Conservation (phyloP, 2,113 vertebrate genomes). For the Channa maculata region DNA sequence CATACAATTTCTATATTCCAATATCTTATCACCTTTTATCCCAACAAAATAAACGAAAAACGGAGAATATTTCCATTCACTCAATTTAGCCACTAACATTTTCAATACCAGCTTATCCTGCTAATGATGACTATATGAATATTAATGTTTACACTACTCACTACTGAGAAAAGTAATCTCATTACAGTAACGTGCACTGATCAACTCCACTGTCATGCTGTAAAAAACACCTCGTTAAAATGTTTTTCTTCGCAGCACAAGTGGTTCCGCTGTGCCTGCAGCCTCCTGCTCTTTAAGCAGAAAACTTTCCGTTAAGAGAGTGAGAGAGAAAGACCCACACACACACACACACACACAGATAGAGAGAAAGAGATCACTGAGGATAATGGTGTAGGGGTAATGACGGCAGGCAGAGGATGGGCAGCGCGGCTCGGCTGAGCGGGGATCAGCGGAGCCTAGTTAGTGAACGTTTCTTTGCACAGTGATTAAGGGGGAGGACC, state of each 20-base stretch:
- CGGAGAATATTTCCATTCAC: too few species aligned
- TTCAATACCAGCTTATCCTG: too few species aligned
- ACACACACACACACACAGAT: too few species aligned
- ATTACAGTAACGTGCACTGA: neutral
- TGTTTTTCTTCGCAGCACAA: neutral
- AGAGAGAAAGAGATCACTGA: slow-evolving; percentile 38
- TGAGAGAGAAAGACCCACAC: too few species aligned
- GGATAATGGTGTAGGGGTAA: slow-evolving; percentile 33
- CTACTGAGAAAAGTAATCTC: too few species aligned
- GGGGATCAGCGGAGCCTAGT: slow-evolving; percentile 48
- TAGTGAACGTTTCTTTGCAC: slow-evolving; percentile 75
- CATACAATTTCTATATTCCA: too few species aligned
- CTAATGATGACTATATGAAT: too few species aligned
- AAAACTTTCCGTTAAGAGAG: slow-evolving; percentile 33
- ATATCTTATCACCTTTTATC: too few species aligned
- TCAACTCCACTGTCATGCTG: neutral
- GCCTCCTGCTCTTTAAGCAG: slow-evolving; percentile 18
- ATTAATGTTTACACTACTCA: too few species aligned
- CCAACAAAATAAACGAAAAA: too few species aligned
- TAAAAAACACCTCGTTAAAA: neutral
- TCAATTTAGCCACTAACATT: too few species aligned
- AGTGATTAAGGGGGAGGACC: slow-evolving; percentile 80
- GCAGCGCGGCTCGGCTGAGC: neutral
- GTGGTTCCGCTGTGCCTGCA: neutral
- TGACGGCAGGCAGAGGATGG: slow-evolving; percentile 20